Base-by-base conservation (phyloP, 2,797 vertebrate genomes). In the Peromyscus nudipes region DNA sequence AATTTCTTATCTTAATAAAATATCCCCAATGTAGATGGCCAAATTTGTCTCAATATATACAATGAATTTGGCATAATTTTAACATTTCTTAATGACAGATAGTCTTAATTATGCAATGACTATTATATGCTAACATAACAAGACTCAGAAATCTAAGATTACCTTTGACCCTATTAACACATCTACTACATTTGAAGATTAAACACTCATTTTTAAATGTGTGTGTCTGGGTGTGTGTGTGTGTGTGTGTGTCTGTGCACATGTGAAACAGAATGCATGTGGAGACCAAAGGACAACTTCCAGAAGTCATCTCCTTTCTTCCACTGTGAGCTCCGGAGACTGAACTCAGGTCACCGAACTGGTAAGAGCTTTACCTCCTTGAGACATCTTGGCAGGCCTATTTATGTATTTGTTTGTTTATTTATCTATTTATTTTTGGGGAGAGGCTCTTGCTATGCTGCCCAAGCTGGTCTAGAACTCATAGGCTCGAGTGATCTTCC, bases 21-120 rank as follows among this genome's bases (percentile, higher is more conserved):
- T 23, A 60, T 75, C 37, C 40, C 37, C 6, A 92, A 90, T 40
- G 11, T 12, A 97, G 75, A 81, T 25, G 69, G n/a, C 37, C 29
- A 60, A 52, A 91, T 81, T 83, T 89, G 14, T 46, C 19, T 84
- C 90, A 95, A 94, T 67, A 91, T 52, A 83, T 12, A 57, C 73
- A 96, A 21, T 43, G 64, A 49, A 62, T 0, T 31, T 89, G 92
- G 93, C 14, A 79, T 55, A 87, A 96, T 67, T 94, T 92, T 88
- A 96, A 94, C 29, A 92, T 60, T 92, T 92, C 79, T 93, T 95
- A 40, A 92, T 79, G 73, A 75, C 25, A 76, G 73, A 73, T 14
- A 75, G 12, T 65, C 57, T 75, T 96, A 14, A 83, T 91, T 93
- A 91, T 84, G 34, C 94, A 94, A 19, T 83, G 25, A 89, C 40